phyloP scores from a whole-genome alignment of 2,888 invertebrate species.

The Hipparchia sbordonii region DNA sequence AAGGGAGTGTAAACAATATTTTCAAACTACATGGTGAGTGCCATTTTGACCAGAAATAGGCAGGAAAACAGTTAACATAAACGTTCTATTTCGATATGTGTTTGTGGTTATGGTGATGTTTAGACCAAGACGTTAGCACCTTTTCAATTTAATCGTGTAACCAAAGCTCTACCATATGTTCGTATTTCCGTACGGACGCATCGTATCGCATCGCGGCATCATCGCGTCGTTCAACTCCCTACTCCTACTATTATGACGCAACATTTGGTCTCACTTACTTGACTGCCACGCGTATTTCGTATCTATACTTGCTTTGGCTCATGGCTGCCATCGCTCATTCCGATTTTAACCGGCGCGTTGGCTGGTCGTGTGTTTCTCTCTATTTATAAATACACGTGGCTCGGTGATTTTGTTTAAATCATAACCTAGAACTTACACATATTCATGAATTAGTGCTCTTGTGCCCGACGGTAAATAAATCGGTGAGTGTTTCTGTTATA shows the following conservation, averaged over 20 bases:
- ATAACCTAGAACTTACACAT: conserved; percentile 48
- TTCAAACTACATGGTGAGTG: too few species aligned
- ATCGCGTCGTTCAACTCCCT: conserved; percentile 29
- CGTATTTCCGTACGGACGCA: conserved; percentile 3
- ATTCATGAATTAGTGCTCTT: conserved; percentile 32
- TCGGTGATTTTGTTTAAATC: conserved; percentile 55
- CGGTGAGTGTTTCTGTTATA: conserved; percentile 43
- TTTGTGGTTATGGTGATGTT: too few species aligned
- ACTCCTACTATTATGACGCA: conserved; percentile 53
- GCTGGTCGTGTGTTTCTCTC: conserved; percentile 54
- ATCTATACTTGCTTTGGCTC: conserved; percentile 32
- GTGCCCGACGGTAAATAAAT: conserved; percentile 28
- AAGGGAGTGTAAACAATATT: too few species aligned
- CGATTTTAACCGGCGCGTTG: conserved; percentile 63
- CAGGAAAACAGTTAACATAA: too few species aligned
- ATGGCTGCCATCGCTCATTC: conserved; percentile 55
- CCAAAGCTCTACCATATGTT: conserved; percentile 18
- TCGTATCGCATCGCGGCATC: conserved; percentile 20
- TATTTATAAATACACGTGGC: conserved; percentile 72
- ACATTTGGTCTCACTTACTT: conserved; percentile 55
- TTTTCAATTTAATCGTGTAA: conserved; percentile 11
- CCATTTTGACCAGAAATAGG: too few species aligned
- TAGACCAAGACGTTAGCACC: background rate
- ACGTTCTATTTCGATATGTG: too few species aligned
- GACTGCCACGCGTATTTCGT: conserved; percentile 39